Evolutionary conservation across 2,888 invertebrate genomes (phyloP).

Genomic region (Physocephala rufipes): DNA sequence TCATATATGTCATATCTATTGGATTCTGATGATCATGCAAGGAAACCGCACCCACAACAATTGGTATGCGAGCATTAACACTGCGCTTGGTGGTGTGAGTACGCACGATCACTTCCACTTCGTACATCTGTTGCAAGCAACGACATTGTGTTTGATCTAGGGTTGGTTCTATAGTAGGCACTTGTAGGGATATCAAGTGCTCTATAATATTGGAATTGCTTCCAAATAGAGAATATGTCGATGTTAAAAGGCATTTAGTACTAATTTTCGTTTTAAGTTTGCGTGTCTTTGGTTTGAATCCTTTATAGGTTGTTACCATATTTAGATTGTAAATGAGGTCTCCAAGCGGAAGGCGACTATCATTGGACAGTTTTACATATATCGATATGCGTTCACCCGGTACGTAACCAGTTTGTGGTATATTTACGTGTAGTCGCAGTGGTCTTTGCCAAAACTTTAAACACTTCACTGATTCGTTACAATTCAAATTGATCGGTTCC

Average conservation of each 20-base stretch:
- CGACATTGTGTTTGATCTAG: conserved; percentile 47
- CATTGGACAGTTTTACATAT: conserved; percentile 53
- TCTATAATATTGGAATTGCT: conserved; percentile 47
- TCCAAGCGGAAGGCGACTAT: conserved; percentile 48
- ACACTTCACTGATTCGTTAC: conserved; percentile 24
- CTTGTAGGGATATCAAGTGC: conserved; percentile 51
- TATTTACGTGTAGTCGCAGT: conserved; percentile 51
- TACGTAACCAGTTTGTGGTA: conserved; percentile 52
- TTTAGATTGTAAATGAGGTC: conserved; percentile 53
- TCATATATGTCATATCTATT: neutral
- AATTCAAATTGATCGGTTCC: conserved; percentile 10
- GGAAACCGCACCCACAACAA: conserved; percentile 21
- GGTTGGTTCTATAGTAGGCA: conserved; percentile 52
- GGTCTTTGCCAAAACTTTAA: conserved; percentile 56
- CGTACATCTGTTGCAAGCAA: conserved; percentile 56
- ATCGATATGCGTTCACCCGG: conserved; percentile 55
- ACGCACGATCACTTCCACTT: conserved; percentile 53
- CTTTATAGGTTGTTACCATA: conserved; percentile 50
- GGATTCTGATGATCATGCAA: conserved; percentile 24
- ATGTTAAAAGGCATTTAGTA: conserved; percentile 45
- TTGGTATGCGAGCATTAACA: conserved; percentile 42
- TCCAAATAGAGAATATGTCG: conserved; percentile 44
- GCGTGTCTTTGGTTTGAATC: conserved; percentile 43
- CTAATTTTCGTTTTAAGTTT: conserved; percentile 46
- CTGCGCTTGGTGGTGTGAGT: conserved; percentile 47